Percentiles rank a stretch among this genome's conserved stretches.
Conservation (phyloP, 2,113 vertebrate genomes). For the Euleptes europaea region DNA sequence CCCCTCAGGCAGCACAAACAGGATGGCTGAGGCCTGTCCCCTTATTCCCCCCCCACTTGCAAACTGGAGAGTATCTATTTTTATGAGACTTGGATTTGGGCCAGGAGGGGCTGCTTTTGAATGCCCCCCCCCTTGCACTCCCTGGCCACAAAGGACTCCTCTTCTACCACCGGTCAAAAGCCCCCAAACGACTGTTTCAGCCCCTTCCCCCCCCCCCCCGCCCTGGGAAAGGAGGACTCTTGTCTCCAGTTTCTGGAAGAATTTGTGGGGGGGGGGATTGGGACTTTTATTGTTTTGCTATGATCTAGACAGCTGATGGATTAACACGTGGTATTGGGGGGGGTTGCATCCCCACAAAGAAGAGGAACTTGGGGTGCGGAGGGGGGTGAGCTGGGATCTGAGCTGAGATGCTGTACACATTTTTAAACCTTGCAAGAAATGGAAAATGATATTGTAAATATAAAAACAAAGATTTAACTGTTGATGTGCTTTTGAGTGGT, state of each 20-base stretch:
- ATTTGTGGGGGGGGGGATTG: background rate
- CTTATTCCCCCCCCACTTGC: background rate
- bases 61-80: constrained; percentile 18
- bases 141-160: background rate
- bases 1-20: background rate
- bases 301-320: background rate
- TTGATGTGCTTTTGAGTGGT: constrained; percentile 28
- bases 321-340: background rate
- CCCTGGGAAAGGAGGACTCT: background rate
- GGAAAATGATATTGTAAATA: constrained; percentile 75
- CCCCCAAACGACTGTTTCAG: background rate
- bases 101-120: background rate
- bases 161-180: background rate
- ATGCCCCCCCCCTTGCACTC: background rate
- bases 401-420: constrained; percentile 65
- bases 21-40: background rate
- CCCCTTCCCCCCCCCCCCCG: no score
- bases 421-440: constrained; percentile 74
- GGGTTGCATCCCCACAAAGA: background rate
- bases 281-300: background rate
- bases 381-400: background rate
- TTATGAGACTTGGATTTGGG: constrained; percentile 26
- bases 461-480: constrained; percentile 66
- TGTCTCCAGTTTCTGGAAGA: background rate
- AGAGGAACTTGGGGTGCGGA: background rate